Evolutionary conservation across 1,140 invertebrate genomes (phyloP), one percentile per base, ranked within the genome.

Genomic region (Delia radicum): DNA sequence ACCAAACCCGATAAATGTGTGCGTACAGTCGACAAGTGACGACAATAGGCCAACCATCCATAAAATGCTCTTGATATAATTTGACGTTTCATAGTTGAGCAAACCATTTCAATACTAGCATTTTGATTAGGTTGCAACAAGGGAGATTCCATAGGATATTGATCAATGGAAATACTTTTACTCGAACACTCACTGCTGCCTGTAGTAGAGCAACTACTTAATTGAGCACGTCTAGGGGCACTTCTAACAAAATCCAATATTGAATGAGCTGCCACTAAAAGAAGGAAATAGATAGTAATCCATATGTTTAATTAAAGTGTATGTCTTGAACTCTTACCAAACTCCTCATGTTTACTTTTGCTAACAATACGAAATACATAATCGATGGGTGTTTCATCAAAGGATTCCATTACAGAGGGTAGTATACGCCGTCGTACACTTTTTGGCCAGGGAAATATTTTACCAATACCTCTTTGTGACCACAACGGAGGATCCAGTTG

Each of bases 51-150:
- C 62, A 98, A 87, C 96, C 96, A 98, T 73, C 96, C 96, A 86
- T 98, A 98, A 87, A 98, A 98, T 61, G 97, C 97, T 77, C 96
- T 88, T 0, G 96, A 97, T 76, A 98, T 94, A 73, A 98, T 98
- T 88, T 98, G 96, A 55, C 93, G 90, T 78, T 92, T 93, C 96
- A 98, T 98, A 0, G 95, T 96, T 82, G 94, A 93, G 88, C 96
- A 98, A n/a, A 98, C 91, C 75, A 93, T 88, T 81, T 90, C 89
- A 48, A 90, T 90, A 73, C 89, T 90, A 24, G 89, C 88, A 21
- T 87, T 87, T 86, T 90, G 87, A 24, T 77, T 80, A 29, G 81
- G 78, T 73, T 81, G 81, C 18, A 81, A 69, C 74, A 81, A 63
- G 3, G 84, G 85, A n/a, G 81, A 82, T 21, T 86, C 85, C 78